Base-by-base conservation (phyloP, 2,888 invertebrate genomes). In the Cinara cedri region DNA sequence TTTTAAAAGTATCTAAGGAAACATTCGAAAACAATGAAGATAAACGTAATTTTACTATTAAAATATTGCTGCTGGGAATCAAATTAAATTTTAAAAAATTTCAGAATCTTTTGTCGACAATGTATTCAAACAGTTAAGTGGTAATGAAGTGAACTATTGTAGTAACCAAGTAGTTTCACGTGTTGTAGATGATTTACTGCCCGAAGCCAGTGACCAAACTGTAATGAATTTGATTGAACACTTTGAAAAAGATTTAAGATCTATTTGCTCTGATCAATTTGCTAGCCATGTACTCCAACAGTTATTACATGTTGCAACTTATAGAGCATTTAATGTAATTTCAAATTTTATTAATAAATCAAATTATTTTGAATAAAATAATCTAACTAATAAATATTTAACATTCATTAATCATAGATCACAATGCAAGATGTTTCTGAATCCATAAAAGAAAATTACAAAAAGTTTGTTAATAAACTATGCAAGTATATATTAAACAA, bases 91-190 rank as follows among this genome's bases (percentile, higher is more conserved):
- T 66, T 14, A 16, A 8, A 16, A 11, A 63, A 42, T 88, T 88
- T 46, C 86, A 91, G 91, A 85, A 80, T 87, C 89, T 0, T 89
- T 94, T 84, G 91, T 91, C 0, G 90, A 91, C 83, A 94, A 94
- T 85, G 92, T 93, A 0, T 88, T 94, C 78, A 90, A 91, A 82
- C 89, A 92, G 84, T 92, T 92, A 0, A 87, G 88, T 82, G 90
- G 88, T 0, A 89, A 91, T 82, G 95, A 95, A 86, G 86, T 93
- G 0, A 89, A 92, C 57, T 89, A 91, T 57, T 89, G 92, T 0
- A 90, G 91, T 9, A 95, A 95, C 86, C 94, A 95, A 86, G 88
- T 95, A 0, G 93, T 93, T 0, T 93, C 92, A 70, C 87, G 93
- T 82, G 91, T 92, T 0, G 86, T 95, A 1, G 95, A 95, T 84